Evolutionary conservation across 1,140 invertebrate species (phyloP).

Genomic region (Luehdorfia chinensis): DNA sequence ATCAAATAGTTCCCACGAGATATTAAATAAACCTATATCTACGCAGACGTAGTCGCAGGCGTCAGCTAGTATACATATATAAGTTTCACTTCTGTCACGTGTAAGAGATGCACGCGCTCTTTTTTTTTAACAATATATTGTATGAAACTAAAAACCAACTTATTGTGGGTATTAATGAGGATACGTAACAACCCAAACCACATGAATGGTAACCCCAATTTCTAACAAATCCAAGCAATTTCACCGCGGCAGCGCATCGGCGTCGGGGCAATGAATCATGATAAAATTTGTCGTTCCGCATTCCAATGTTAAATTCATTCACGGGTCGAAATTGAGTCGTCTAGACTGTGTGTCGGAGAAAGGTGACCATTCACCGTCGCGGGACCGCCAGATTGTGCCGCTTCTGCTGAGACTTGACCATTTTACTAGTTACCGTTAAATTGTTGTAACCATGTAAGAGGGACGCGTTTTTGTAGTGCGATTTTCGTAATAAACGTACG

Average conservation of each 20-base stretch:
- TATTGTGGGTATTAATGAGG: too few species aligned
- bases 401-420: slow-evolving; percentile 34
- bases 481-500: too few species aligned
- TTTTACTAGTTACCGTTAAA: slow-evolving; percentile 43
- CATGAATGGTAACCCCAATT: slow-evolving; percentile 23
- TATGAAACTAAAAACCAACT: too few species aligned
- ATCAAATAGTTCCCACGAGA: too few species aligned
- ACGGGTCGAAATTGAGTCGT: slow-evolving; percentile 56
- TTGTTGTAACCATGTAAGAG: slow-evolving; percentile 4
- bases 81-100: too few species aligned
- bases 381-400: slow-evolving; percentile 37
- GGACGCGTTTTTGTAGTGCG: neutral
- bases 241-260: slow-evolving; percentile 35
- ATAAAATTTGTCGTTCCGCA: slow-evolving; percentile 65
- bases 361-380: slow-evolving; percentile 71
- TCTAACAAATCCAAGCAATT: slow-evolving; percentile 50
- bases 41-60: too few species aligned
- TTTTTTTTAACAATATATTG: too few species aligned
- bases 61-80: too few species aligned
- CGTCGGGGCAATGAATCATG: slow-evolving; percentile 33
- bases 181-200: too few species aligned
- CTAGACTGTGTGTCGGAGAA: slow-evolving; percentile 73
- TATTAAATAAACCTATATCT: too few species aligned
- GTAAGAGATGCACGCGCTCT: too few species aligned
- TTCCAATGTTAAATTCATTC: slow-evolving; percentile 71